Evolutionary conservation across 2,113 vertebrate genomes (phyloP).

Genomic region (Strix aluco): DNA sequence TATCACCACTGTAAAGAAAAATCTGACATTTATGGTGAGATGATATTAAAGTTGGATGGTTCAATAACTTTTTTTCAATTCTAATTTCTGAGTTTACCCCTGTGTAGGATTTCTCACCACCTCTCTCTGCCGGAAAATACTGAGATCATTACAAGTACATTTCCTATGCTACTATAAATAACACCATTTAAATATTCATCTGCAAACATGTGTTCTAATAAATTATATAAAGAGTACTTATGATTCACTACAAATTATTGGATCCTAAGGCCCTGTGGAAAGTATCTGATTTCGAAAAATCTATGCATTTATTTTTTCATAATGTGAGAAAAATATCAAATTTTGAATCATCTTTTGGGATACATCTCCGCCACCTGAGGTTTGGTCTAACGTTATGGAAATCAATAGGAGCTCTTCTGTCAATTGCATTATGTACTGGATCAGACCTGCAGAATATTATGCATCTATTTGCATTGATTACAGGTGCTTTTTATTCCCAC

Average conservation of each 20-base stretch:
- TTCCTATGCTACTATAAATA: conserved; percentile 33
- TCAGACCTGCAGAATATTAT: conserved; percentile 27
- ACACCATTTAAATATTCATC: background rate
- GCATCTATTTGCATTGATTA: conserved; percentile 39
- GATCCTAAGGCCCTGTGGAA: background rate
- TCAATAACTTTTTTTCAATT: background rate
- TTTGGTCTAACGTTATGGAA: background rate
- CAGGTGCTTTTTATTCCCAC: background rate
- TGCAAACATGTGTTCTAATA: conserved; percentile 10
- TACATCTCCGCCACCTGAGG: background rate
- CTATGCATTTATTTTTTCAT: background rate
- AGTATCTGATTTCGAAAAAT: background rate
- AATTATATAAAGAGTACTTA: background rate
- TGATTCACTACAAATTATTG: conserved; percentile 10
- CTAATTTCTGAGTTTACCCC: background rate
- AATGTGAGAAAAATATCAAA: background rate
- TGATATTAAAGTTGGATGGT: background rate
- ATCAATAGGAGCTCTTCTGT: conserved; percentile 6
- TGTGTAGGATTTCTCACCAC: background rate
- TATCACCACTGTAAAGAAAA: conserved; percentile 1
- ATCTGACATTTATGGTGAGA: background rate
- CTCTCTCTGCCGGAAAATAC: background rate
- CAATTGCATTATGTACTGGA: conserved; percentile 18
- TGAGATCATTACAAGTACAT: background rate
- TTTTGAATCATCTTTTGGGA: background rate